phyloP scores from a whole-genome alignment of 2,888 invertebrate genomes.

The Dyspetes luteomarginatus region DNA sequence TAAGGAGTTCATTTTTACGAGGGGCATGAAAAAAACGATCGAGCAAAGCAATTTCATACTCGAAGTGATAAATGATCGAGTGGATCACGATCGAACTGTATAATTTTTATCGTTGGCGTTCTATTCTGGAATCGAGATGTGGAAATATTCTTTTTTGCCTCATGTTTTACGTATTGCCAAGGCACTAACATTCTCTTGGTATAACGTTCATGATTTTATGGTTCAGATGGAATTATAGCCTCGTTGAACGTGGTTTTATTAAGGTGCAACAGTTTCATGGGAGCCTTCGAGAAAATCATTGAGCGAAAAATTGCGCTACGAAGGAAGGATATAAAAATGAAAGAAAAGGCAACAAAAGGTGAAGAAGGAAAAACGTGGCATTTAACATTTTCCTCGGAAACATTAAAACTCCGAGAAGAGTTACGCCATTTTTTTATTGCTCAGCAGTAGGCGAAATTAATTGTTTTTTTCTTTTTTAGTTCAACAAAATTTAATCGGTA shows the following conservation, averaged over 20 bases:
- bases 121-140: neutral
- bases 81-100: neutral
- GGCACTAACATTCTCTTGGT: constrained; percentile 3
- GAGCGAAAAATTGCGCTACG: neutral
- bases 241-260: constrained; percentile 38
- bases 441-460: neutral
- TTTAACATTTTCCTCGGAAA: neutral
- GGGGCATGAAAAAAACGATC: neutral
- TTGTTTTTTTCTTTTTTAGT: too few relatives aligned
- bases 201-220: constrained; percentile 31
- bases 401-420: neutral
- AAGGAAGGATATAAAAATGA: neutral
- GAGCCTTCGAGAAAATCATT: neutral
- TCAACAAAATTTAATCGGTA: too few relatives aligned
- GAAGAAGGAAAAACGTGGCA: neutral
- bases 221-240: constrained; percentile 11
- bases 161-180: neutral
- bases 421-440: constrained; percentile 1
- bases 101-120: neutral
- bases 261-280: constrained; percentile 1
- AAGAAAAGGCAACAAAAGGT: neutral
- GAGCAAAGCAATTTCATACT: neutral
- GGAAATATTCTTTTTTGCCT: neutral
- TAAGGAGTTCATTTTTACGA: neutral
- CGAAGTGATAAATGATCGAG: neutral